Evolutionary conservation across 2,888 invertebrate genomes (phyloP).

Genomic region (Rhorus exstirpatorius): DNA sequence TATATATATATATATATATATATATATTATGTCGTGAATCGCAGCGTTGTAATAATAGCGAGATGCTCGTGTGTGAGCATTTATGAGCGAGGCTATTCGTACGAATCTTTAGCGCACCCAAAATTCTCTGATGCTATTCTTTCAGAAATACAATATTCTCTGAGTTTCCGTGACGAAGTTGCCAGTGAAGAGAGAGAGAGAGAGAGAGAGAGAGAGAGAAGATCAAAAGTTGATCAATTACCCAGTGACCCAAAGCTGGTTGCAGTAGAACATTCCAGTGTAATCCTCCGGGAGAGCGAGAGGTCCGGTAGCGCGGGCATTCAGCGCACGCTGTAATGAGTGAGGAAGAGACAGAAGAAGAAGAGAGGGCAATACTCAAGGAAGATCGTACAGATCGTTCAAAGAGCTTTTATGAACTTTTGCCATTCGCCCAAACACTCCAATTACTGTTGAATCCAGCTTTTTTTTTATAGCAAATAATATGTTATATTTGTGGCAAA

Average conservation of each 20-base stretch:
- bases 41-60: no score
- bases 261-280: slow-evolving; percentile 67
- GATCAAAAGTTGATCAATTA: slow-evolving; percentile 72
- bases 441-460: neutral
- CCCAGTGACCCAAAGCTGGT: slow-evolving; percentile 74
- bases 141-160: neutral
- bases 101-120: neutral
- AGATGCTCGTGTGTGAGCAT: neutral
- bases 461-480: no score
- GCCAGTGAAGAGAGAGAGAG: neutral
- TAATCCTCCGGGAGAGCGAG: slow-evolving; percentile 72
- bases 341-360: slow-evolving; percentile 16
- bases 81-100: neutral
- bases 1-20: neutral
- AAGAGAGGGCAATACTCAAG: slow-evolving; percentile 17
- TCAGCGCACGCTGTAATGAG: slow-evolving; percentile 10
- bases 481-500: no score
- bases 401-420: slow-evolving; percentile 52
- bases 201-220: slow-evolving; percentile 4
- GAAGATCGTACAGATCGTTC: slow-evolving; percentile 65
- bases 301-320: slow-evolving; percentile 56
- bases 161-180: neutral
- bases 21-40: neutral
- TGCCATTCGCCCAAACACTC: neutral
- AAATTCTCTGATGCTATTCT: neutral